Evolutionary conservation across 1,140 invertebrate species (phyloP).

Genomic region (Zaprionus vittiger): DNA sequence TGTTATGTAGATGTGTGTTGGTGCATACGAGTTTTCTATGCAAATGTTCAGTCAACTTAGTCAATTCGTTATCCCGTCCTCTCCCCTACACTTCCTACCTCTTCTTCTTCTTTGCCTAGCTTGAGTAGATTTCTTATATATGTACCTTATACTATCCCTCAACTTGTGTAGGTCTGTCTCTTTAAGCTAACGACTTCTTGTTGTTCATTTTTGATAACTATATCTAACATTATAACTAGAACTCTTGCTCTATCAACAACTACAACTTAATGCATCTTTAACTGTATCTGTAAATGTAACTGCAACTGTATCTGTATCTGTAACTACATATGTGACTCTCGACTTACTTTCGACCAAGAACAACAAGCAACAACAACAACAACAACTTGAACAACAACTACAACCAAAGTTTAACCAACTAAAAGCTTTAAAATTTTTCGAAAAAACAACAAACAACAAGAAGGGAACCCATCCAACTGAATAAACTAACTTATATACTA

Average conservation of each 20-base stretch:
- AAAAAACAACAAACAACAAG: constrained; percentile 29
- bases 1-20: constrained; percentile 3
- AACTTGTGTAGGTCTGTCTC: not conserved
- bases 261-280: not conserved
- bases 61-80: not conserved
- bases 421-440: constrained; percentile 71
- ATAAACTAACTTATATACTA: constrained; percentile 42
- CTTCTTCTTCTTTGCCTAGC: not conserved
- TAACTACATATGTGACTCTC: constrained; percentile 12
- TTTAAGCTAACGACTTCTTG: constrained; percentile 1
- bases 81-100: not conserved
- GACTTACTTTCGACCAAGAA: constrained; percentile 45
- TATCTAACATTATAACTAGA: constrained; percentile 2
- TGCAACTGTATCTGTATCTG: not conserved
- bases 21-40: constrained; percentile 6
- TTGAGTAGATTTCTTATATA: not conserved
- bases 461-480: constrained; percentile 64
- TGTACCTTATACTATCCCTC: not conserved
- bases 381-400: constrained; percentile 46
- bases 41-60: constrained; percentile 4
- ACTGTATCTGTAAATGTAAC: not conserved
- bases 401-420: constrained; percentile 57
- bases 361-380: not conserved
- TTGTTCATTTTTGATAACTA: constrained; percentile 11
- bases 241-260: constrained; percentile 4